phyloP scores from a whole-genome alignment of 2,888 invertebrate species.

The Bombylius discolor region DNA sequence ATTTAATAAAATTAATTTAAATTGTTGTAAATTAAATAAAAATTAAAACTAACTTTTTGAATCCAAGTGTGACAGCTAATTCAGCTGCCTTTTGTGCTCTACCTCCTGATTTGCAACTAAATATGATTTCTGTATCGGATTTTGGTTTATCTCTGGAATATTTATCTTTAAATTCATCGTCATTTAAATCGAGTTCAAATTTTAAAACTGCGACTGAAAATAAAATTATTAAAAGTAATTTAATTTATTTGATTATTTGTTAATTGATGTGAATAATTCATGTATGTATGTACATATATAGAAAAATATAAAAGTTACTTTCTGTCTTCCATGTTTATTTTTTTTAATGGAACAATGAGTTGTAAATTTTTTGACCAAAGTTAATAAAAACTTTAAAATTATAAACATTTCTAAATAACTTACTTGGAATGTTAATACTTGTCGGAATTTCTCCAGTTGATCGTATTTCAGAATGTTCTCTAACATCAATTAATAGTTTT shows the following conservation, averaged over 20 bases:
- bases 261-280: no score
- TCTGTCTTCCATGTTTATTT: no score
- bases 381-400: background rate
- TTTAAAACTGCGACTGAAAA: no score
- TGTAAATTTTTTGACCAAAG: background rate
- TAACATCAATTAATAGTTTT: slow-evolving; percentile 58
- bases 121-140: slow-evolving; percentile 46
- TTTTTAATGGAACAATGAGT: no score
- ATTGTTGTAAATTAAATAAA: slow-evolving; percentile 9
- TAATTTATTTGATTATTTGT: no score
- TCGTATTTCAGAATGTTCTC: slow-evolving; percentile 56
- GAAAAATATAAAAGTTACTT: no score
- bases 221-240: no score
- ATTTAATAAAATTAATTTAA: background rate
- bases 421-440: slow-evolving; percentile 66
- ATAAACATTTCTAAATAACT: slow-evolving; percentile 24
- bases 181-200: slow-evolving; percentile 14
- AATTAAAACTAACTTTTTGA: slow-evolving; percentile 23
- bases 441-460: slow-evolving; percentile 60
- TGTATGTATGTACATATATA: no score
- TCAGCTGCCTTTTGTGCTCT: slow-evolving; percentile 52
- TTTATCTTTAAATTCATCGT: slow-evolving; percentile 30
- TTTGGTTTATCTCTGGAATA: slow-evolving; percentile 42
- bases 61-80: slow-evolving; percentile 32
- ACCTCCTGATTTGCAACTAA: slow-evolving; percentile 57